Base-by-base conservation (phyloP, 2,888 invertebrate genomes). In the Ectemnius lituratus region DNA sequence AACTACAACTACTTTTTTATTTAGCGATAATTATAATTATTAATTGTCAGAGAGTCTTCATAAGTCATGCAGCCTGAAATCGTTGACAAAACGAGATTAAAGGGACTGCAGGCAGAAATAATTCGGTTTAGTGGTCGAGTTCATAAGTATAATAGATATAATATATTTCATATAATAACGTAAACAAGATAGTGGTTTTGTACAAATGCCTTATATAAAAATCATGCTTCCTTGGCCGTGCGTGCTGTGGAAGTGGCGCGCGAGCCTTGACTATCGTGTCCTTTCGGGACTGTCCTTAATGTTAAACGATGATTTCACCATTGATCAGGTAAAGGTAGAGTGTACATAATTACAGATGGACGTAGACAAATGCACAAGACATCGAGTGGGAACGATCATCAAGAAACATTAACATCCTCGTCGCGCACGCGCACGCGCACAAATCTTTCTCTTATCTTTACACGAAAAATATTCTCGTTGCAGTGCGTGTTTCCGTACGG, bases 161-260 rank as follows among this genome's bases (percentile, higher is more conserved):
- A 88, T 86, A 84, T 86, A 86, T 86, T 86, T 87, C 79, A 86
- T 82, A 70, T 86, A 81, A 84, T 87, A 87, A 88, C 85, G 79
- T 86, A 88, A 88, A 87, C 86, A 86, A 87, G 84, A 78, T 84
- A 82, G 81, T 84, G 68, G 76, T 84, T 85, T 81, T 86, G 83
- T 87, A 86, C 85, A 87, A 87, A 87, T 82, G 73, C 71, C 49
- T 79, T 77, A 84, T 84, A 85, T 83, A 84, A 86, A 86, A 85
- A 84, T 82, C 73, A 82, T 83, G 84, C 73, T 80, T 75, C 75
- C 70, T 71, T 60, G 71, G 72, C 65, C 65, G 66, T 66, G 62
- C 67, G 62, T 65, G 70, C 76, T 62, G 69, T 73, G 47, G 72
- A 70, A 70, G 66, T 70, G 57, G 18, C 69, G 57, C 52, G 56